Evolutionary conservation across 2,888 invertebrate species (phyloP).

Genomic region (Fabriciana adippe): DNA sequence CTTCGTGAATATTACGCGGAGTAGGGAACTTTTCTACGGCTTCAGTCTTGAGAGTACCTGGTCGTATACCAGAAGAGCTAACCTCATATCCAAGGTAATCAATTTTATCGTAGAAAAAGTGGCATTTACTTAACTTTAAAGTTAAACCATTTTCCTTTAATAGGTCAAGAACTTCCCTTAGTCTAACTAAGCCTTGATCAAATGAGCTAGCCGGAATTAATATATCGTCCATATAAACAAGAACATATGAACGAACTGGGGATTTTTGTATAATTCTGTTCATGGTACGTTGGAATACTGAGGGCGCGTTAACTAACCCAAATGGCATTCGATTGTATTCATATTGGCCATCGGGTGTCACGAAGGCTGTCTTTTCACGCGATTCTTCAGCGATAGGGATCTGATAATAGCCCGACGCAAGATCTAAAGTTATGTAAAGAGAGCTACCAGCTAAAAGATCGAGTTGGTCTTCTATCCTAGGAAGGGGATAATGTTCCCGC

Average conservation of each 20-base stretch:
- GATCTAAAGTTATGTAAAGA: conserved; percentile 40
- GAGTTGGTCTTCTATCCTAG: conserved; percentile 15
- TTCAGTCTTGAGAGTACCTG: conserved; percentile 27
- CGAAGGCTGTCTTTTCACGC: conserved; percentile 35
- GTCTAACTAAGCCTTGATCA: conserved; percentile 26
- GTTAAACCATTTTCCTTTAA: conserved; percentile 30
- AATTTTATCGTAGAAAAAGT: conserved; percentile 35
- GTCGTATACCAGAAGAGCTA: conserved; percentile 33
- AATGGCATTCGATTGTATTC: conserved; percentile 41
- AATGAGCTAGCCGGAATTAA: conserved; percentile 17
- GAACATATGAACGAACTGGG: too few relatives aligned
- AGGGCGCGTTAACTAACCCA: conserved; percentile 37
- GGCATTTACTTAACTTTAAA: conserved; percentile 37
- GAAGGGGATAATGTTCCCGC: not conserved
- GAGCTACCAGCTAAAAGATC: conserved; percentile 32
- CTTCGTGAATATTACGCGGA: conserved; percentile 39
- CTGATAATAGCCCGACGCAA: conserved; percentile 41
- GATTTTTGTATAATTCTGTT: too few relatives aligned
- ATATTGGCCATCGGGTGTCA: conserved; percentile 34
- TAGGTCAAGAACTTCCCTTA: conserved; percentile 29
- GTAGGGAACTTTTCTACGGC: conserved; percentile 36
- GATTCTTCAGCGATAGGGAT: conserved; percentile 34
- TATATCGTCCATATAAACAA: conserved; percentile 40
- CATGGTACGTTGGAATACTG: conserved; percentile 30
- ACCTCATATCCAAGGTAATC: conserved; percentile 43